A percentile compares a stretch with the other conserved stretches of the same genome.
These are phyloP conservation scores for Microtus montanus DNA, from an alignment of 2,113 vertebrate genomes.

Conservation along the genomic window DNA sequence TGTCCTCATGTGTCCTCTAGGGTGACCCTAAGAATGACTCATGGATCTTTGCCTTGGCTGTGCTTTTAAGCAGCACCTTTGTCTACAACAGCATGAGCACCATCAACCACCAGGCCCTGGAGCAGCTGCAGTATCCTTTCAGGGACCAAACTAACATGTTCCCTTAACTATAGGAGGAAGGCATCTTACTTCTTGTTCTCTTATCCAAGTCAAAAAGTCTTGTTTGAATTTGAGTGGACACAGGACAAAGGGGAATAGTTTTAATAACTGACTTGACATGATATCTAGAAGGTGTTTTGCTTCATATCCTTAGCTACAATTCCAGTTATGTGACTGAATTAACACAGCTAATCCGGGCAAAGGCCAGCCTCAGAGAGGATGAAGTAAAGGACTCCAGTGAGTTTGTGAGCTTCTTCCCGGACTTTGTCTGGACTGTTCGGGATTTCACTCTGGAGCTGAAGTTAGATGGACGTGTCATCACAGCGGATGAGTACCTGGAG, in stretches of 20 bases:
- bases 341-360: slow-evolving; percentile 81
- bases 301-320: slow-evolving; percentile 70
- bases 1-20: not conserved
- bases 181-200: not conserved
- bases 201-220: not conserved
- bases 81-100: slow-evolving; percentile 80
- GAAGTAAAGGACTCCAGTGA: slow-evolving; percentile 52
- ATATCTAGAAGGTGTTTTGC: slow-evolving; percentile 33
- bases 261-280: not conserved
- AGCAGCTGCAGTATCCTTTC: slow-evolving; percentile 77
- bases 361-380: slow-evolving; percentile 37
- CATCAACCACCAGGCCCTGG: slow-evolving; percentile 73
- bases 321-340: slow-evolving; percentile 84
- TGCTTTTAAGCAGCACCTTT: slow-evolving; percentile 79
- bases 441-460: slow-evolving; percentile 83
- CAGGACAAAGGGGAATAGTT: not conserved
- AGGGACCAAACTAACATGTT: fast-evolving
- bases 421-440: slow-evolving; percentile 84
- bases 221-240: not conserved
- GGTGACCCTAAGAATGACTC: slow-evolving; percentile 64
- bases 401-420: slow-evolving; percentile 83
- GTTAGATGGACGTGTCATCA: slow-evolving; percentile 50
- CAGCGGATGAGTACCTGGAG: slow-evolving; percentile 78
- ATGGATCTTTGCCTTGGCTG: slow-evolving; percentile 62
- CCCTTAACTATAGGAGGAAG: not conserved